Evolutionary conservation across 2,888 invertebrate species (phyloP).

Genomic region (Torymus tubicola): DNA sequence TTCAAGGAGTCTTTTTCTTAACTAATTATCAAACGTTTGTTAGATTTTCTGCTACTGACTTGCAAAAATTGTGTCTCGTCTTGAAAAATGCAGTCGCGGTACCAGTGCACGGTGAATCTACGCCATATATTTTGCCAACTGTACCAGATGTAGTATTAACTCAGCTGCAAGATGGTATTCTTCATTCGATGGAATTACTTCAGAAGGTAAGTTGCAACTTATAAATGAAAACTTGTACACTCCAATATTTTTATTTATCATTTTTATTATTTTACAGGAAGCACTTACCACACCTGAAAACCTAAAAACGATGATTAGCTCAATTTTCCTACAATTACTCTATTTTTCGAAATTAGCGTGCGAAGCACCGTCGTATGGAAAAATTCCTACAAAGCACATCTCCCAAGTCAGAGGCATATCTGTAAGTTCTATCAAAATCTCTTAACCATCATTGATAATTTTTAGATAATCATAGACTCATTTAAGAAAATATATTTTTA

Average conservation of each 20-base stretch:
- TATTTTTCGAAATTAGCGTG: constrained; percentile 85
- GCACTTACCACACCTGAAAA: constrained; percentile 79
- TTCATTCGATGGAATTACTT: constrained; percentile 91
- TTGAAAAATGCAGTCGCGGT: constrained; percentile 87
- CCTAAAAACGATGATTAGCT: constrained; percentile 82
- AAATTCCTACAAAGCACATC: constrained; percentile 78
- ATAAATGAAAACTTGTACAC: neutral
- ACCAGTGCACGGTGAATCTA: constrained; percentile 88
- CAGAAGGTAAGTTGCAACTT: constrained; percentile 81
- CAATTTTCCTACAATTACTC: constrained; percentile 82
- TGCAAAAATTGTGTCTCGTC: constrained; percentile 87
- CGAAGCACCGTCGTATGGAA: constrained; percentile 79
- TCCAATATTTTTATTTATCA: constrained; percentile 9
- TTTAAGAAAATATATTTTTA: constrained; percentile 67
- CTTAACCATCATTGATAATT: too few species aligned
- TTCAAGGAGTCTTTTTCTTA: constrained; percentile 28
- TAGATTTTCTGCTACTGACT: constrained; percentile 84
- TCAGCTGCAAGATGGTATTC: constrained; percentile 89
- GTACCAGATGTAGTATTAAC: constrained; percentile 88
- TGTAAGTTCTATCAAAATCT: constrained; percentile 63
- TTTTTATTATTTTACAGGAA: constrained; percentile 74
- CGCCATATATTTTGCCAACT: constrained; percentile 88
- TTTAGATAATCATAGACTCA: too few species aligned
- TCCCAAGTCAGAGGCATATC: constrained; percentile 73
- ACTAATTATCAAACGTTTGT: constrained; percentile 8